A percentile compares a stretch with the other conserved stretches of the same genome.
Evolutionary conservation across 2,888 invertebrate genomes (phyloP).

Genomic region (Octonoba sinensis): DNA sequence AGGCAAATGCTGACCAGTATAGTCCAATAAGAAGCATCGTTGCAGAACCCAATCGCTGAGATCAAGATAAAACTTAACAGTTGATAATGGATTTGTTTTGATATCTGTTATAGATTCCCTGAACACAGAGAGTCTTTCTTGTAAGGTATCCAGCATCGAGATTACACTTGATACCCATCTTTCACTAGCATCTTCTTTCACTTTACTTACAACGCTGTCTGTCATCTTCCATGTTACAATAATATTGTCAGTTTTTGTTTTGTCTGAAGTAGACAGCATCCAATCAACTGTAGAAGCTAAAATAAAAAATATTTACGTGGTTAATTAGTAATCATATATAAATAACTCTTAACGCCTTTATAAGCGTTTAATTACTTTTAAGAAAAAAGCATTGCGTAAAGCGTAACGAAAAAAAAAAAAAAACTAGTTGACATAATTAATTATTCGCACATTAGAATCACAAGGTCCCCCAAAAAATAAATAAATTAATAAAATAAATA

Average conservation of each 20-base stretch:
- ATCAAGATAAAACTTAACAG: slow-evolving; percentile 64
- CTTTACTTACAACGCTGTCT: slow-evolving; percentile 56
- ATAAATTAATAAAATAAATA: too few species aligned
- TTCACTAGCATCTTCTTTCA: slow-evolving; percentile 54
- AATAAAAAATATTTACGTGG: not conserved
- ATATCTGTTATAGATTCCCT: slow-evolving; percentile 55
- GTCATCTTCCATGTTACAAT: slow-evolving; percentile 66
- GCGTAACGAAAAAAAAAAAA: too few species aligned
- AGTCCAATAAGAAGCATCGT: slow-evolving; percentile 62
- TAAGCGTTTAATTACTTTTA: too few species aligned
- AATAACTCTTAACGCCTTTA: too few species aligned
- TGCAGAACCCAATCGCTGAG: slow-evolving; percentile 62
- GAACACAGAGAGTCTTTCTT: slow-evolving; percentile 55
- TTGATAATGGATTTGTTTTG: slow-evolving; percentile 63
- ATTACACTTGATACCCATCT: slow-evolving; percentile 57
- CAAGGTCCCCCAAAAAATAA: too few species aligned
- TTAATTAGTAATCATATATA: too few species aligned
- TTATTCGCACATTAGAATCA: too few species aligned
- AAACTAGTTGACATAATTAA: too few species aligned
- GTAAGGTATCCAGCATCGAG: slow-evolving; percentile 58
- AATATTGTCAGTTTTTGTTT: slow-evolving; percentile 56
- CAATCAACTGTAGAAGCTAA: slow-evolving; percentile 66
- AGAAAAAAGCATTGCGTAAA: too few species aligned
- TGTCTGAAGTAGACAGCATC: slow-evolving; percentile 64
- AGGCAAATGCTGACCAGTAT: slow-evolving; percentile 60